A percentile compares a stretch with the other conserved stretches of the same genome.
Evolutionary conservation across 2,888 invertebrate species (phyloP).

Genomic region (Ecliptopera silaceata): DNA sequence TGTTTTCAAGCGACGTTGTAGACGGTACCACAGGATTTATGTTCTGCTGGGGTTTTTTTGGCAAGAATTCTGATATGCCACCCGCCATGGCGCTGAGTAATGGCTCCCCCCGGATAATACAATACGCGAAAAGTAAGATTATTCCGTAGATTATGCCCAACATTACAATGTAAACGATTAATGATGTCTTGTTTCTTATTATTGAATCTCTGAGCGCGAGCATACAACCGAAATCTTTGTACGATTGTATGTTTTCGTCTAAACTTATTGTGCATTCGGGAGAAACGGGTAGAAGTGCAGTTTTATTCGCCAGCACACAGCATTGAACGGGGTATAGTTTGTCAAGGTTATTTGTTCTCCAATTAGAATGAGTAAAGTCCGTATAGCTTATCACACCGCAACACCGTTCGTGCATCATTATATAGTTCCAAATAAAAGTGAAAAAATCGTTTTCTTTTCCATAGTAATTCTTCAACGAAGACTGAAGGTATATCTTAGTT

Average conservation of each 20-base stretch:
- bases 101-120: slow-evolving; percentile 63
- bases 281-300: slow-evolving; percentile 51
- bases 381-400: slow-evolving; percentile 61
- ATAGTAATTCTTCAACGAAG: slow-evolving; percentile 53
- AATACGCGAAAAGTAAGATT: slow-evolving; percentile 62
- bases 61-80: slow-evolving; percentile 37
- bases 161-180: slow-evolving; percentile 58
- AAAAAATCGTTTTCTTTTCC: slow-evolving; percentile 67
- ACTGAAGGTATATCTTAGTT: slow-evolving; percentile 50
- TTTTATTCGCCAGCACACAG: slow-evolving; percentile 58
- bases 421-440: slow-evolving; percentile 59
- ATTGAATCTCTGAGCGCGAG: slow-evolving; percentile 53
- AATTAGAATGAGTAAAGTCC: slow-evolving; percentile 61
- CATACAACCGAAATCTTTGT: slow-evolving; percentile 61
- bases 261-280: slow-evolving; percentile 51
- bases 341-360: slow-evolving; percentile 54
- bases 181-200: slow-evolving; percentile 49
- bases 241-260: slow-evolving; percentile 40
- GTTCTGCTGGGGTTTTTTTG: slow-evolving; percentile 37
- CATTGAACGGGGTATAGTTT: slow-evolving; percentile 65
- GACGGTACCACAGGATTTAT: slow-evolving; percentile 39
- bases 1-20: slow-evolving; percentile 53
- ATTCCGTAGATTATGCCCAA: slow-evolving; percentile 46
- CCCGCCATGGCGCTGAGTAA: slow-evolving; percentile 51
- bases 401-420: slow-evolving; percentile 69